phyloP scores from a whole-genome alignment of 37 sponge, comb jelly and placozoan species.

The Hormiphora californensis region DNA sequence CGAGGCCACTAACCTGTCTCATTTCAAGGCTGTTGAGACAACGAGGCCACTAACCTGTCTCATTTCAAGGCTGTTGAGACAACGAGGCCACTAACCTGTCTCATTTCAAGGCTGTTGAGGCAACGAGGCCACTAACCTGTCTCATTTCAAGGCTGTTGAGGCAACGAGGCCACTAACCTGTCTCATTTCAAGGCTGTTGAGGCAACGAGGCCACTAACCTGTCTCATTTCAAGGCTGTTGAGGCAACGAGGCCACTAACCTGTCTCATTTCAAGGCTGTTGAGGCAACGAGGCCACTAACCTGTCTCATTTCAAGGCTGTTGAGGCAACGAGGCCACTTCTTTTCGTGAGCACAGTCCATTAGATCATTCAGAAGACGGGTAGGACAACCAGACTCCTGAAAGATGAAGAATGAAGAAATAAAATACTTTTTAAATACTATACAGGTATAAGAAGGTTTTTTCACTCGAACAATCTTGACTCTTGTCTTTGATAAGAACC shows the following conservation, averaged over 20 bases:
- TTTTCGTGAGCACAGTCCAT: conserved; percentile 92
- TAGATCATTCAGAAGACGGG: conserved; percentile 70
- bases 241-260: conserved; percentile 85
- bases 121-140: conserved; percentile 81
- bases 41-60: conserved; percentile 78
- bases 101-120: conserved; percentile 83
- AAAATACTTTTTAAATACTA: too few species aligned
- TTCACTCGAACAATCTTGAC: too few species aligned
- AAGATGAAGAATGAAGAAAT: too few species aligned
- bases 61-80: conserved; percentile 88
- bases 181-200: conserved; percentile 88
- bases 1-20: conserved; percentile 78
- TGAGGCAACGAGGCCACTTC: conserved; percentile 86
- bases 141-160: conserved; percentile 88
- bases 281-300: conserved; percentile 84
- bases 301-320: conserved; percentile 80
- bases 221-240: conserved; percentile 84
- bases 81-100: conserved; percentile 81
- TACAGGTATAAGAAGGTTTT: too few species aligned
- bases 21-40: conserved; percentile 91
- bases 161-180: conserved; percentile 80
- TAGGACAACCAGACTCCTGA: conserved; percentile 80
- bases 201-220: conserved; percentile 81
- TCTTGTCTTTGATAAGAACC: too few species aligned
- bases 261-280: conserved; percentile 84